Evolutionary conservation across 1,140 invertebrate genomes (phyloP), one percentile per base, ranked within the genome.

Genomic region (Microplitis mediator): DNA sequence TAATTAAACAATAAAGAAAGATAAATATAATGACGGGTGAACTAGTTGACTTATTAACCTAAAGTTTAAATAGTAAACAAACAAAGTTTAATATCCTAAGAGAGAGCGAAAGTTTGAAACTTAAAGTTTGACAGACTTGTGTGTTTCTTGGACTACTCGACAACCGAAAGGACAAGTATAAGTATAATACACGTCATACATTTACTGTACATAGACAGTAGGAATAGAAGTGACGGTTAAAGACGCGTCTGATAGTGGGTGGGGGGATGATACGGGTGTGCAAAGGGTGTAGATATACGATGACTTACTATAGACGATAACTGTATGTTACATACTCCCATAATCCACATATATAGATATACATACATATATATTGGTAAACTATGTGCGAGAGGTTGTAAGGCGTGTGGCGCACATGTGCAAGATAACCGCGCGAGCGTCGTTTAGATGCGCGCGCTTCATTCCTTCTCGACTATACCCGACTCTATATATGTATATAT

Each of bases 371-470:
- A 45, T 45, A 71, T 74, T 74, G 79, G 82, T 77, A 84, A 83
- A 84, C 80, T 79, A 75, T 23, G 23, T 23, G 23, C 23, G 23
- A 76, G 74, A 72, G 51, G 69, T 45, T 77, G 58, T 77, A 78
- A 82, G 78, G 82, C 81, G 82, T 84, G 83, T 81, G 79, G 78
- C 73, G 82, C 82, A 82, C 82, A 82, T 83, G 80, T 81, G 69
- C 75, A n/a, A 58, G 66, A 58, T 68, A 58, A 58, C 39, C 31
- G 65, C 50, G 65, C 65, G 39, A 39, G 13, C 51, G 51, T 34
- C 9, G 36, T 39, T 16, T 11, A 45, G 65, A 67, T 67, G 65
- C 65, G 65, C 65, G 62, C 62, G 62, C 62, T 64, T 23, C 52
- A 6, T 16, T n/a, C 52, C 5, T 16, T 16, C 13, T 54, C n/a